phyloP scores from a whole-genome alignment of 2,113 vertebrate species.

The Uropsilus gracilis region DNA sequence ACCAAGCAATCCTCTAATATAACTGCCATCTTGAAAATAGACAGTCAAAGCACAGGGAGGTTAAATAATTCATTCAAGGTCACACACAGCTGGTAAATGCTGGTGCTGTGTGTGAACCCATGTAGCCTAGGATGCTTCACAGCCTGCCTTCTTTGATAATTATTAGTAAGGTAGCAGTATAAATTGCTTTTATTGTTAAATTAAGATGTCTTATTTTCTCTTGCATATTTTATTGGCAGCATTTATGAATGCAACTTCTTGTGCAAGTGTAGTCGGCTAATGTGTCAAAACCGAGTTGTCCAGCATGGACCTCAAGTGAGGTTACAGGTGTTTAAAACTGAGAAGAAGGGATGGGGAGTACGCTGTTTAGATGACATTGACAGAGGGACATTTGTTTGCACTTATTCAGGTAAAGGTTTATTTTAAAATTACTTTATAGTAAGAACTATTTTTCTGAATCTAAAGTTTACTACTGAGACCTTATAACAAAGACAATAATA shows the following conservation, averaged over 20 bases:
- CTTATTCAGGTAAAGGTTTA: slow-evolving; percentile 90
- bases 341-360: slow-evolving; percentile 92
- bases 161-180: not conserved
- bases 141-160: not conserved
- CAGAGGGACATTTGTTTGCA: slow-evolving; percentile 94
- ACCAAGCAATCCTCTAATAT: not conserved
- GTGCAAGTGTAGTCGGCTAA: slow-evolving; percentile 90
- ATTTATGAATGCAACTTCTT: slow-evolving; percentile 94
- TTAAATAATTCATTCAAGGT: not conserved
- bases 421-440: not conserved
- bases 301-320: slow-evolving; percentile 93
- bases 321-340: slow-evolving; percentile 93
- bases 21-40: slow-evolving; percentile 12
- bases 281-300: slow-evolving; percentile 95
- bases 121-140: not conserved
- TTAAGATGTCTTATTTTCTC: slow-evolving; percentile 28
- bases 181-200: slow-evolving; percentile 44
- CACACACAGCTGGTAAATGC: not conserved
- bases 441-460: not conserved
- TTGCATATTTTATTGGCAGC: slow-evolving; percentile 84
- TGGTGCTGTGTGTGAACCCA: not conserved
- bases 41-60: not conserved
- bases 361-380: slow-evolving; percentile 96
- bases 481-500: not conserved
- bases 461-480: slow-evolving; percentile 24